Base-by-base conservation (phyloP, 2,113 vertebrate species). In the Aythya baeri region DNA sequence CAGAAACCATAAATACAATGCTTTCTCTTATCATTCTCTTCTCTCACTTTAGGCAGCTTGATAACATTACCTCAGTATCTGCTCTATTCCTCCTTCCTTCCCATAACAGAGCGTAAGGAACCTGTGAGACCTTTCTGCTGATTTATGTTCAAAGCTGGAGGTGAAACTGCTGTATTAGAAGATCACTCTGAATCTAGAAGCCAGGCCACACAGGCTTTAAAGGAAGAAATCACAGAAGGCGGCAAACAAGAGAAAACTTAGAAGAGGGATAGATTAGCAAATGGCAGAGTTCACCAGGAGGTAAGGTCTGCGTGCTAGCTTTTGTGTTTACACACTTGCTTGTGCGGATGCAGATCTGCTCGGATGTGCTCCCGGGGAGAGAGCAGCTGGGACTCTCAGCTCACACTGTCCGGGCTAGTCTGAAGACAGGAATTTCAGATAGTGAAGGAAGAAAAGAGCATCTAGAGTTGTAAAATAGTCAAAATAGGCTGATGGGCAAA, bases 1-100 rank as follows among this genome's bases (percentile, higher is more conserved):
- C 95, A 96, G 88, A 78, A 95, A 86, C 36, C 79, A 72, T 89
- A 95, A 97, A 96, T 84, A 86, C 43, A 90, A 68, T 81, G 88
- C 23, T 84, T 94, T 94, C 79, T 46, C 90, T 93, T 96, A 93
- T 94, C 94, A 90, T 54, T 77, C 76, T 78, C 79, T 81, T 49
- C 86, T 94, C 61, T 91, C 6, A 4, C 83, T 94, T 88, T 41
- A 72, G 57, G 88, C 83, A 86, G 73, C 79, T 71, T 86, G 86
- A 62, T 68, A 84, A 43, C 73, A 81, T 78, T 88, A 93, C 65
- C 27, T 72, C 86, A 73, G 0, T 71, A 84, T 67, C 83, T 92
- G 79, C 80, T 65, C 25, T 57, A 38, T 83, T 76, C 52, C 83
- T 77, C 43, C 65, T 54, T 80, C 65, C 80, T 73, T 95, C 58